These are phyloP conservation scores for Morinoia aosen DNA, from an alignment of 2,888 invertebrate species.

Conservation along the genomic window DNA sequence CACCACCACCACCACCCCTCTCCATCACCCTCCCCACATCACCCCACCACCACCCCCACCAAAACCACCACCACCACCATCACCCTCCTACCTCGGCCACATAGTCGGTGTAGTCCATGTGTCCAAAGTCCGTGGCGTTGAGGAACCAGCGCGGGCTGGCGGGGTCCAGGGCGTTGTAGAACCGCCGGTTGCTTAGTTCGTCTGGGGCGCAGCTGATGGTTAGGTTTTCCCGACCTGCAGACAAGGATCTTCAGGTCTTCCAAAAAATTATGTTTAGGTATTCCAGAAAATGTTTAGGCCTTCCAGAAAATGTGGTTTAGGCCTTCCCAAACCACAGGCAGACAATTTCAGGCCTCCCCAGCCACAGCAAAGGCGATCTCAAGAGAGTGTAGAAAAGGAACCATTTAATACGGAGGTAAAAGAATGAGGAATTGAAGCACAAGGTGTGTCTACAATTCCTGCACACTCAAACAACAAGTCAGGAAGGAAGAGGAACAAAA, in stretches of 20 bases:
- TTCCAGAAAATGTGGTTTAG: neutral
- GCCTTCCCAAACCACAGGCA: too few relatives aligned
- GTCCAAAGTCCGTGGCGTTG: constrained; percentile 68
- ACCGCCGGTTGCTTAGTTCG: constrained; percentile 67
- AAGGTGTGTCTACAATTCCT: too few relatives aligned
- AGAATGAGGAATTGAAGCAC: too few relatives aligned
- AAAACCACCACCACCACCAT: neutral
- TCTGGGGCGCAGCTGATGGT: constrained; percentile 68
- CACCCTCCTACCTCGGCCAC: constrained; percentile 57
- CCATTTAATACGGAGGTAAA: too few relatives aligned
- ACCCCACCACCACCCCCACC: neutral
- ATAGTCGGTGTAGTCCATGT: constrained; percentile 68
- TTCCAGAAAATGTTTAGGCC: neutral
- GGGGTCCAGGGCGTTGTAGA: constrained; percentile 68
- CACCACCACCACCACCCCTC: neutral
- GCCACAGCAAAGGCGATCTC: neutral
- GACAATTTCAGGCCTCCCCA: neutral
- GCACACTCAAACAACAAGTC: too few relatives aligned
- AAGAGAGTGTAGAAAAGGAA: neutral
- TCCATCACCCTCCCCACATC: neutral
- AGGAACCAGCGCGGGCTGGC: constrained; percentile 68
- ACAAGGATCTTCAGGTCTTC: neutral
- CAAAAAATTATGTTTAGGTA: neutral
- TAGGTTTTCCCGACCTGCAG: neutral
- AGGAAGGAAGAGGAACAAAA: too few relatives aligned